Evolutionary conservation across 2,888 invertebrate species (phyloP), one percentile per base, ranked within the genome.

Genomic region (Vannuccia rotundouncinata): DNA sequence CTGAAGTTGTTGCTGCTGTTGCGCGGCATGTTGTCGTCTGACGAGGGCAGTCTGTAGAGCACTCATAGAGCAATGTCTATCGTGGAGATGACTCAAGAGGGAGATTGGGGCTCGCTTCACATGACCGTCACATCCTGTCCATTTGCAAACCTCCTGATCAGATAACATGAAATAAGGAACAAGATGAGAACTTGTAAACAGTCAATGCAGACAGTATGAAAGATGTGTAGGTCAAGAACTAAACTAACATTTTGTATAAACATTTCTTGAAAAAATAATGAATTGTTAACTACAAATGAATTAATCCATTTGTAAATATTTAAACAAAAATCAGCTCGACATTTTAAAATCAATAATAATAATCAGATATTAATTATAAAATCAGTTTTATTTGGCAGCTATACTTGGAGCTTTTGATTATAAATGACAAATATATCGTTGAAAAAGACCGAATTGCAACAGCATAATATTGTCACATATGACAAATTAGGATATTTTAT

Each of bases 81-180:
- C 77, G 27, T 77, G 30, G 5, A 77, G 31, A 45, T 77, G 77
- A 31, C 45, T 77, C 45, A 77, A 77, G 1, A 77, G 27, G 22
- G 31, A 28, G n/a, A 77, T 25, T 13, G 77, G 77, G 22, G 45
- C 45, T 31, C 77, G 30, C 27, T 77, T 30, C 31, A 59, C 45
- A 27, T 77, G 30, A 45, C 45, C 77, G 30, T 77, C 77, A 31
- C 77, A 77, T 25, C 66, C 77, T 27, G 77, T 45, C 77, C 77
- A 77, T 31, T 31, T 31, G n/a, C 77, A 77, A 2, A 77, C 45
- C 45, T 45, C 45, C 77, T 77, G 2, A 31, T 31, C n/a, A n/a
- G n/a, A n/a, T n/a, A n/a, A n/a, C n/a, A n/a, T n/a, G n/a, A n/a
- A n/a, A n/a, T n/a, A n/a, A n/a, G n/a, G n/a, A n/a, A n/a, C n/a